These are phyloP conservation scores for Romanogobio albipinnatus DNA, from an alignment of 2,113 vertebrate genomes.

Conservation along the genomic window DNA sequence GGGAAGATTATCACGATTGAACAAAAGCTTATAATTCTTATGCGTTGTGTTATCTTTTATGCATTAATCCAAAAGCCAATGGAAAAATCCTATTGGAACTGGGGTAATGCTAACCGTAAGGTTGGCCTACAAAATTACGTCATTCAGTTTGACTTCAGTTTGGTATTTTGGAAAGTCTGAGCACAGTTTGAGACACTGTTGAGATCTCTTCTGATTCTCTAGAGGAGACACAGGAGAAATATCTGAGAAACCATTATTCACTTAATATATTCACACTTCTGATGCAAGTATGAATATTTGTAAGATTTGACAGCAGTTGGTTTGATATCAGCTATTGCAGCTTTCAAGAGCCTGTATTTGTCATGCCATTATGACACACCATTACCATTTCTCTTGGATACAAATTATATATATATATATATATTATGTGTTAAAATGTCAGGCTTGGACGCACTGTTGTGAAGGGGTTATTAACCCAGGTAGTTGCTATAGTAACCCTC, in stretches of 20 bases:
- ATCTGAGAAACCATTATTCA: not conserved
- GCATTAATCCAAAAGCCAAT: too few species aligned
- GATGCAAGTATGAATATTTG: not conserved
- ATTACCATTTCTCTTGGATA: conserved; percentile 4
- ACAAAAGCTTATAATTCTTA: too few species aligned
- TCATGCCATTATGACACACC: conserved; percentile 26
- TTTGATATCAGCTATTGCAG: conserved; percentile 14
- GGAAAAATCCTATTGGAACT: too few species aligned
- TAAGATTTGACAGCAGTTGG: conserved; percentile 4
- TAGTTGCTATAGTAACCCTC: conserved; percentile 53
- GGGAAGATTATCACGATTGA: too few species aligned
- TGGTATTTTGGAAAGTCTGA: too few species aligned
- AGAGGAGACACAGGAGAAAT: not conserved
- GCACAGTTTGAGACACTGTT: not conserved
- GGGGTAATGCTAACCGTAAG: too few species aligned
- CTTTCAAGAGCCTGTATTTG: conserved; percentile 40
- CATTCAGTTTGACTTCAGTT: not conserved
- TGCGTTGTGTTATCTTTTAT: too few species aligned
- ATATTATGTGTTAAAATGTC: conserved; percentile 38
- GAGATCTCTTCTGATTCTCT: not conserved
- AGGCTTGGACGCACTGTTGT: conserved; percentile 34
- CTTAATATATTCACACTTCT: not conserved
- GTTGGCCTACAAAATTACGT: too few species aligned
- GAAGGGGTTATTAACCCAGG: conserved; percentile 49
- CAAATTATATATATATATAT: conserved; percentile 25